These are phyloP conservation scores for Elegia similella DNA, from an alignment of 2,888 invertebrate genomes.

Conservation along the genomic window DNA sequence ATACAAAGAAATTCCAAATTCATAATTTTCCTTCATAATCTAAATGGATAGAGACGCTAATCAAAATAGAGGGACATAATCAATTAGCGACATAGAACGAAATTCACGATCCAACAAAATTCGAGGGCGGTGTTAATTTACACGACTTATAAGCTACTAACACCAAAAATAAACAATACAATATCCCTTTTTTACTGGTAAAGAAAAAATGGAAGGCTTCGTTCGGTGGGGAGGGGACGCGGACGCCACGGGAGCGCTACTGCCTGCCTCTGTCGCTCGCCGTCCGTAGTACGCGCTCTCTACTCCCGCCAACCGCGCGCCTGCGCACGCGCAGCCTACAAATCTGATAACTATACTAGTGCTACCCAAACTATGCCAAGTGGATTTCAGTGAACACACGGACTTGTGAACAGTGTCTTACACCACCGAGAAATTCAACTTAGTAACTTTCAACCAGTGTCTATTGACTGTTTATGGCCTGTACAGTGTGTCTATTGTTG, in stretches of 20 bases:
- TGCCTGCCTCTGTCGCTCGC: slow-evolving; percentile 72
- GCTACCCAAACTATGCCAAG: slow-evolving; percentile 39
- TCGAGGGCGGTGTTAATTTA: slow-evolving; percentile 71
- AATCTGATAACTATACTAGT: slow-evolving; percentile 40
- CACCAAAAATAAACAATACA: slow-evolving; percentile 77
- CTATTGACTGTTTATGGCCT: slow-evolving; percentile 73
- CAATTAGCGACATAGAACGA: slow-evolving; percentile 56
- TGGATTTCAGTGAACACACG: slow-evolving; percentile 69
- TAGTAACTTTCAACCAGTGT: slow-evolving; percentile 38
- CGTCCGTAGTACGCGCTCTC: slow-evolving; percentile 75
- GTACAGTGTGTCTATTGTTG: slow-evolving; percentile 72
- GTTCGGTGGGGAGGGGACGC: slow-evolving; percentile 42
- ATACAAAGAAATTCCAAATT: background rate
- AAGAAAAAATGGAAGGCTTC: slow-evolving; percentile 73
- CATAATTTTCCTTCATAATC: background rate
- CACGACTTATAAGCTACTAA: slow-evolving; percentile 77
- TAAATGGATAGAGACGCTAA: slow-evolving; percentile 18
- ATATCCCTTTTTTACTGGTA: slow-evolving; percentile 75
- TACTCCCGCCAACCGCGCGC: slow-evolving; percentile 72
- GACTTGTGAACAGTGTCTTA: slow-evolving; percentile 38
- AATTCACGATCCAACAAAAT: slow-evolving; percentile 58
- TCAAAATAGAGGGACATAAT: slow-evolving; percentile 36
- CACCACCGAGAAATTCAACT: slow-evolving; percentile 30
- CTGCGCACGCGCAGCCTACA: slow-evolving; percentile 68
- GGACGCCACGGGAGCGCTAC: slow-evolving; percentile 73